A percentile compares a stretch with the other conserved stretches of the same genome.
phyloP scores from a whole-genome alignment of 2,888 invertebrate genomes.

The Tetanocera ferruginea region DNA sequence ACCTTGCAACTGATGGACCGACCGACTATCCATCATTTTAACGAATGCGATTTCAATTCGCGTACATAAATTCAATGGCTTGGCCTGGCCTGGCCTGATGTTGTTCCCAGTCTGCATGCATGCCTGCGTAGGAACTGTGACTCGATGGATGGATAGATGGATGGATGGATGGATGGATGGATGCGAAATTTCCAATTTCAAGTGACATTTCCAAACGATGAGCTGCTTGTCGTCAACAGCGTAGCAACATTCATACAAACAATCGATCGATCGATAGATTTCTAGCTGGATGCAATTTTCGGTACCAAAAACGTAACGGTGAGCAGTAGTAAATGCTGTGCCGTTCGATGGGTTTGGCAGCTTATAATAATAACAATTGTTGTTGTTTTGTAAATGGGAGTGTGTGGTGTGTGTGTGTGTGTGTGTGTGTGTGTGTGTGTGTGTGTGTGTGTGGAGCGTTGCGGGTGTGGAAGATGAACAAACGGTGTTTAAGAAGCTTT shows the following conservation, averaged over 20 bases:
- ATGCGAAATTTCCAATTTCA: slow-evolving; percentile 23
- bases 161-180: neutral
- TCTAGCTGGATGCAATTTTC: neutral
- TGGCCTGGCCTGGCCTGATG: neutral
- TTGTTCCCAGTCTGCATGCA: neutral
- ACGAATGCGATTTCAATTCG: slow-evolving; percentile 47
- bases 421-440: no score
- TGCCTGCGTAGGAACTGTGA: neutral
- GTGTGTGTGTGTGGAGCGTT: no score
- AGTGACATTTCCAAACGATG: slow-evolving; percentile 2
- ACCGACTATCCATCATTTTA: slow-evolving; percentile 51
- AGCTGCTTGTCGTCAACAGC: neutral
- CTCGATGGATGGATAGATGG: neutral
- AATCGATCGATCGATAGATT: neutral
- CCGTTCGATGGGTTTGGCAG: no score
- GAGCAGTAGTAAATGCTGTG: neutral
- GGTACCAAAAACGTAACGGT: neutral
- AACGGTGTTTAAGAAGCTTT: no score
- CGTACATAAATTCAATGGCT: neutral
- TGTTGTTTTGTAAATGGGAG: neutral
- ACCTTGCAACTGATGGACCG: slow-evolving; percentile 39
- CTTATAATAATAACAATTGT: neutral
- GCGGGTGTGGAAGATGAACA: no score
- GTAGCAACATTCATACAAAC: neutral
- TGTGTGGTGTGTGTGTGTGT: no score